Percentiles rank a stretch among this genome's conserved stretches.
Conservation (phyloP, 2,888 invertebrate genomes). For the Ariolimax columbianus region DNA sequence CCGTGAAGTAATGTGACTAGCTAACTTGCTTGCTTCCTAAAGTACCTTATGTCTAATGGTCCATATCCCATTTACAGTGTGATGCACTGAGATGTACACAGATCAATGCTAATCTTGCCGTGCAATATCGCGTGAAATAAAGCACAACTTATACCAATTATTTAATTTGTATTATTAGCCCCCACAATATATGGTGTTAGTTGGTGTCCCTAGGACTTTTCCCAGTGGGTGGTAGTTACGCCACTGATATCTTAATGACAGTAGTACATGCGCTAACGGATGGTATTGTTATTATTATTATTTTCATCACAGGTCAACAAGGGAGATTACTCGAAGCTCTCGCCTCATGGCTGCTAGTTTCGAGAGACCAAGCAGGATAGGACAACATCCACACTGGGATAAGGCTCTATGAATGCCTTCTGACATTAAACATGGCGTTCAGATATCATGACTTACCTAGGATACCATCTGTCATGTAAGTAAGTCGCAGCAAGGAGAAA, state of each 20-base stretch:
- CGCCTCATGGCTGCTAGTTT: not conserved
- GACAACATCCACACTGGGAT: not conserved
- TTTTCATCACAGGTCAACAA: not conserved
- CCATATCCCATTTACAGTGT: too few species aligned
- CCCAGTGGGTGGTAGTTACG: too few species aligned
- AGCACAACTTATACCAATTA: too few species aligned
- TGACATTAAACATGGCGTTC: not conserved
- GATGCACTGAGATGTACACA: too few species aligned
- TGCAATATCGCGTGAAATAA: too few species aligned
- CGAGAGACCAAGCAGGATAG: not conserved
- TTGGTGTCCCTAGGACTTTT: too few species aligned
- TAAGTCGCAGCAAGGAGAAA: not conserved
- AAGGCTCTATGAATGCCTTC: not conserved
- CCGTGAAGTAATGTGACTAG: too few species aligned
- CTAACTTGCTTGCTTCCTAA: too few species aligned
- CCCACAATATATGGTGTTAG: too few species aligned
- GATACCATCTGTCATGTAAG: constrained; percentile 27
- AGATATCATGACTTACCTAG: constrained; percentile 24
- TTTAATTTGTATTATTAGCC: too few species aligned
- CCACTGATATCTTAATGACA: not conserved
- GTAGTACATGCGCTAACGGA: not conserved
- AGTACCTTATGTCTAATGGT: too few species aligned
- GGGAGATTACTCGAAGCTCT: not conserved
- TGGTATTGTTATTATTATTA: not conserved
- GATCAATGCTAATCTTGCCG: too few species aligned